Conservation (phyloP, 2,888 invertebrate genomes). For the Leucoma salicis region DNA sequence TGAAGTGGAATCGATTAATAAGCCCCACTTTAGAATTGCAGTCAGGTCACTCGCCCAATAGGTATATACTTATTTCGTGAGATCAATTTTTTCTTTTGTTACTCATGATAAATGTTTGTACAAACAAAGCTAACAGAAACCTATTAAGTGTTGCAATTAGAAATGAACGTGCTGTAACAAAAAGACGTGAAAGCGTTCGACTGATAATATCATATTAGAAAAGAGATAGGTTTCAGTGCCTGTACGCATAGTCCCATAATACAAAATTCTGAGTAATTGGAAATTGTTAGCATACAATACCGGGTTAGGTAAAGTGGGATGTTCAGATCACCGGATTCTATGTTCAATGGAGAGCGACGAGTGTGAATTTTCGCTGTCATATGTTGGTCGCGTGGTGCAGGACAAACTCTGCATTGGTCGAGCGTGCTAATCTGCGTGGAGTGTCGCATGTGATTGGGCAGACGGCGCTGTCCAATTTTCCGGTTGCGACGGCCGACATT, state of each 20-base stretch:
- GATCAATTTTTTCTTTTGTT: constrained; percentile 19
- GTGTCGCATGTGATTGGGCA: constrained; percentile 80
- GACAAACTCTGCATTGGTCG: constrained; percentile 61
- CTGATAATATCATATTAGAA: constrained; percentile 60
- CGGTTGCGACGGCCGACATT: constrained; percentile 67
- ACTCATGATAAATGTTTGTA: constrained; percentile 30
- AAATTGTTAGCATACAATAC: constrained; percentile 57
- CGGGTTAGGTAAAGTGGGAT: constrained; percentile 44
- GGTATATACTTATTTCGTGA: constrained; percentile 23
- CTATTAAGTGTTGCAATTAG: constrained; percentile 28
- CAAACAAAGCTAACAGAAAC: constrained; percentile 24
- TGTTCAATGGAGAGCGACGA: constrained; percentile 64
- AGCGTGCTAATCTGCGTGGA: constrained; percentile 78
- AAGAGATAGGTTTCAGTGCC: constrained; percentile 60
- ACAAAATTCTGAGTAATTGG: constrained; percentile 44
- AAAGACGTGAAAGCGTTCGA: constrained; percentile 47
- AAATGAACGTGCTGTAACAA: constrained; percentile 23
- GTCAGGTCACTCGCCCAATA: constrained; percentile 39
- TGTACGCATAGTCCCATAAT: constrained; percentile 43
- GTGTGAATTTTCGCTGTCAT: constrained; percentile 57
- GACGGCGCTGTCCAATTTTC: constrained; percentile 78
- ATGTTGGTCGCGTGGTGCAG: constrained; percentile 43
- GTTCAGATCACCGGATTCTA: constrained; percentile 38
- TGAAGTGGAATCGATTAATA: constrained; percentile 59
- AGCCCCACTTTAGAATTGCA: constrained; percentile 45